phyloP scores from a whole-genome alignment of 2,797 vertebrate species.

The Chiloscyllium punctatum region DNA sequence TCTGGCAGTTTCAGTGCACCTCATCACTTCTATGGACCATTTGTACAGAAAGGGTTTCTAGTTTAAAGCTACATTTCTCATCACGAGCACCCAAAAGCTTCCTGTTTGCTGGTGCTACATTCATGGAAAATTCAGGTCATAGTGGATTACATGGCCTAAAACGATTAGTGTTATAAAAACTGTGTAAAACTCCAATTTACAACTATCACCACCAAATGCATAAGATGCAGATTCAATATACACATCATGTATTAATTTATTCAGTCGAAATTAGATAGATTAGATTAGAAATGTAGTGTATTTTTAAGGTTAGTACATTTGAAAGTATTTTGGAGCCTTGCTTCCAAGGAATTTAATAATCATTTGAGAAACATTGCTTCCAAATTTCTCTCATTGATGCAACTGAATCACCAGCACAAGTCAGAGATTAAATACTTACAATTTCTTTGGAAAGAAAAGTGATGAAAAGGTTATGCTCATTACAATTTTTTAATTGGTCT shows the following conservation, averaged over 20 bases:
- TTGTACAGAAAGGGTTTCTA: neutral
- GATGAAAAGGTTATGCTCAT: neutral
- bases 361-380: neutral
- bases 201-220: neutral
- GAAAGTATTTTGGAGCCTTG: neutral
- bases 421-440: neutral
- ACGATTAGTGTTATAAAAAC: neutral
- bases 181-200: neutral
- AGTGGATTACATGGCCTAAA: neutral
- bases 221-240: neutral
- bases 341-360: neutral
- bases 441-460: neutral
- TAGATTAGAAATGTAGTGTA: neutral
- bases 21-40: neutral
- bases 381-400: neutral
- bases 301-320: neutral
- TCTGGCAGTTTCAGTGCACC: neutral
- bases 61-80: neutral
- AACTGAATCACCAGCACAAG: neutral
- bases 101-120: neutral
- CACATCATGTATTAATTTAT: neutral
- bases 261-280: neutral
- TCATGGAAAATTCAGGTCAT: neutral
- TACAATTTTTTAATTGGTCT: constrained; percentile 18
- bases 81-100: neutral